These are phyloP conservation scores for Zhuqinia jingwanae DNA, from an alignment of 2,888 invertebrate species.

Conservation along the genomic window DNA sequence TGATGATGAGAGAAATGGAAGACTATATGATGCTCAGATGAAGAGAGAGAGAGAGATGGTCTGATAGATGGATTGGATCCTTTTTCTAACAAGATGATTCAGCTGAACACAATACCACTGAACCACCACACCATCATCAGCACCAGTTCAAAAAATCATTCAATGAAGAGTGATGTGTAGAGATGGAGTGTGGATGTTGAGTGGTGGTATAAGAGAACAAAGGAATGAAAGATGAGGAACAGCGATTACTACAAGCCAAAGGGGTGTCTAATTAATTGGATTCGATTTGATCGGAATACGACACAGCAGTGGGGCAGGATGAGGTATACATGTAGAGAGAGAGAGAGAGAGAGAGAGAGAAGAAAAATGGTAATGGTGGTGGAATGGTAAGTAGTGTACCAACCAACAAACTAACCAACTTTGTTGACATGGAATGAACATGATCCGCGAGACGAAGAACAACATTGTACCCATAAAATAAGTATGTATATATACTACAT, in stretches of 20 bases:
- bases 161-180: slow-evolving; percentile 2
- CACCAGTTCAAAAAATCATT: background rate
- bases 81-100: slow-evolving; percentile 66
- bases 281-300: slow-evolving; percentile 77
- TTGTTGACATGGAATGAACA: slow-evolving; percentile 34
- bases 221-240: slow-evolving; percentile 63
- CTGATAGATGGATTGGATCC: slow-evolving; percentile 44
- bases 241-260: slow-evolving; percentile 74
- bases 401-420: slow-evolving; percentile 5
- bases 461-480: background rate
- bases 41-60: slow-evolving; percentile 35
- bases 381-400: background rate
- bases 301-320: slow-evolving; percentile 65
- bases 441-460: slow-evolving; percentile 22
- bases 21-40: slow-evolving; percentile 32
- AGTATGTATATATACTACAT: background rate
- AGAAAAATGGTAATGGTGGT: slow-evolving; percentile 43
- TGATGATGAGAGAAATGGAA: slow-evolving; percentile 59
- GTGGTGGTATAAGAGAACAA: slow-evolving; percentile 57
- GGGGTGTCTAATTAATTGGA: slow-evolving; percentile 79
- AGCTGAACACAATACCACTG: slow-evolving; percentile 46
- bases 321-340: slow-evolving; percentile 39
- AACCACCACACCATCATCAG: background rate
- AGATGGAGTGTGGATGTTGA: background rate
- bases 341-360: too few relatives aligned